A percentile compares a stretch with the other conserved stretches of the same genome.
phyloP scores from a whole-genome alignment of 2,113 vertebrate species.

The Xiphias gladius region DNA sequence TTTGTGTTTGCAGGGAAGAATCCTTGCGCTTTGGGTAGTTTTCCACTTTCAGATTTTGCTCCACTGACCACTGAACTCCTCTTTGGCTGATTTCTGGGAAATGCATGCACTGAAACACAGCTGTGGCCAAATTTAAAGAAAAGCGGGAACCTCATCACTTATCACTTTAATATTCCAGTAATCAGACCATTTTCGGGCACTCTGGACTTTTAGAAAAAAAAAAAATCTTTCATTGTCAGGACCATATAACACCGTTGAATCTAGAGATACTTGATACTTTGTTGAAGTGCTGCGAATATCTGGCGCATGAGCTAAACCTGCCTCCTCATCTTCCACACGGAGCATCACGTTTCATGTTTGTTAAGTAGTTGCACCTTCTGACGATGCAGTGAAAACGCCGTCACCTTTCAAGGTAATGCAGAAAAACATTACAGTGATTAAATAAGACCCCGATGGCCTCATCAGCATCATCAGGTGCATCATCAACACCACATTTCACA shows the following conservation, averaged over 20 bases:
- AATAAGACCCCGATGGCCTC: not conserved
- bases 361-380: too few relatives aligned
- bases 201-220: too few relatives aligned
- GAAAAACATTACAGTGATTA: constrained; percentile 1
- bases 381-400: not conserved
- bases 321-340: not conserved
- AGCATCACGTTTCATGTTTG: too few relatives aligned
- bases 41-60: too few relatives aligned
- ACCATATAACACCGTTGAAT: not conserved
- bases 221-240: not conserved
- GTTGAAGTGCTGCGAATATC: not conserved
- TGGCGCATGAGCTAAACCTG: not conserved
- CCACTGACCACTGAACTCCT: too few relatives aligned
- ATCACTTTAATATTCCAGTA: too few relatives aligned
- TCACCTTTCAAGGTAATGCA: constrained; percentile 13
- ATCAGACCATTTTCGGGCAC: not conserved
- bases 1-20: too few relatives aligned
- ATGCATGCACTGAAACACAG: not conserved
- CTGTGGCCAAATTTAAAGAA: too few relatives aligned
- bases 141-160: too few relatives aligned
- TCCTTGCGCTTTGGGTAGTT: too few relatives aligned
- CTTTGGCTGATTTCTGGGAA: too few relatives aligned
- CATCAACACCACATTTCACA: not conserved
- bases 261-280: not conserved
- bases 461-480: too few relatives aligned